Evolutionary conservation across 1,140 invertebrate genomes (phyloP).

Genomic region (Leptinotarsa undecemlineata): DNA sequence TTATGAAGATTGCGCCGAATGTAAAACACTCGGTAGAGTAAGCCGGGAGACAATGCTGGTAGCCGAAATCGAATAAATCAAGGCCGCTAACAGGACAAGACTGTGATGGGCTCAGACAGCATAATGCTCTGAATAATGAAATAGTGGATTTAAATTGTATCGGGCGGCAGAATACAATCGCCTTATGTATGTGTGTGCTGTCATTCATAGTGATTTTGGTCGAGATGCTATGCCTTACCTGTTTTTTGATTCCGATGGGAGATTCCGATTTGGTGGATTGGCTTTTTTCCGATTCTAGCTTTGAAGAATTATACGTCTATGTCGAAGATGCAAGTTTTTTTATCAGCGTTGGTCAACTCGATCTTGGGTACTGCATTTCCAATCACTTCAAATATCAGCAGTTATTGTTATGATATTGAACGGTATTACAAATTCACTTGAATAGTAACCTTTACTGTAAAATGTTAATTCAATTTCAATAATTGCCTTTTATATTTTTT

Average conservation of each 20-base stretch:
- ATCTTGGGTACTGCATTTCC: too few relatives aligned
- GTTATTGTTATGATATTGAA: too few relatives aligned
- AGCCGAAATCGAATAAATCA: slow-evolving; percentile 27
- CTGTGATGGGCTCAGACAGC: slow-evolving; percentile 26
- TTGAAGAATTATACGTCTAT: neutral
- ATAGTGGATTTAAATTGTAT: slow-evolving; percentile 28
- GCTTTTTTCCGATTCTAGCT: neutral
- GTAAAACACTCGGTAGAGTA: slow-evolving; percentile 27
- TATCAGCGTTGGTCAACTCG: neutral
- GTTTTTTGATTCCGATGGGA: slow-evolving; percentile 5
- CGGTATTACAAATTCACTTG: too few relatives aligned
- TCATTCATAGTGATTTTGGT: slow-evolving; percentile 26
- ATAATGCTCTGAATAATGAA: slow-evolving; percentile 28
- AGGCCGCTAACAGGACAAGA: slow-evolving; percentile 24
- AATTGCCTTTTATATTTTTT: too few relatives aligned
- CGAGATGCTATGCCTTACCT: slow-evolving; percentile 3
- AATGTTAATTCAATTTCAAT: too few relatives aligned
- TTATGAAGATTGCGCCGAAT: slow-evolving; percentile 22
- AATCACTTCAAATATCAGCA: too few relatives aligned
- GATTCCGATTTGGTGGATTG: slow-evolving; percentile 5
- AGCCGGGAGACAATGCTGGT: slow-evolving; percentile 21
- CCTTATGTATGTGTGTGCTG: slow-evolving; percentile 13
- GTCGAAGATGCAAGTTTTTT: neutral
- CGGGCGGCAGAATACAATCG: slow-evolving; percentile 21
- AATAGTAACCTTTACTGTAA: too few relatives aligned